Evolutionary conservation across 2,888 invertebrate species (phyloP), one percentile per base, ranked within the genome.

Genomic region (Andrena fulva): DNA sequence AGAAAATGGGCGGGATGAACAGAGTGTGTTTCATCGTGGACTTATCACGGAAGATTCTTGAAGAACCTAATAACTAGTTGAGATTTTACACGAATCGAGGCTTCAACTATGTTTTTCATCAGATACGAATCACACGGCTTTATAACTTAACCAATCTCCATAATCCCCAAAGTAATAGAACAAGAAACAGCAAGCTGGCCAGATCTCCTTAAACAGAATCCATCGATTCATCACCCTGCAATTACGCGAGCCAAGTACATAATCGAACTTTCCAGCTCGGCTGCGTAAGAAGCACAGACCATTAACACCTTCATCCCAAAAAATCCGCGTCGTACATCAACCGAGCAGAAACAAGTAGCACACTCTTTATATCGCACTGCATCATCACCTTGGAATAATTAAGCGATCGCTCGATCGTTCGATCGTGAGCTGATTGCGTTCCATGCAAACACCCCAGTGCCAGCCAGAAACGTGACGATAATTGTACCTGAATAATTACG

Each of bases 391-490:
- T 7, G 29, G 3, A 52, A 50, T 73, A 77, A 77, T 73, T 64
- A 77, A 77, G 73, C 77, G 56, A 73, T 77, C 73, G 16, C 10
- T 16, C 2, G 24, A 27, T 31, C 77, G 16, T n/a, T 16, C 4
- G 20, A 27, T 31, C 8, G 16, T 2, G 10, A 4, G 66, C 16
- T 56, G 56, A 68, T 68, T 33, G 31, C 54, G 42, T 16, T 35
- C 64, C 10, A 33, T 29, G 42, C 72, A 64, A 77, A 72, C 64
- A 48, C 56, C 42, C 20, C 59, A 7, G 8, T 33, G 59, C 59
- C 66, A 66, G 48, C 48, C 31, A 33, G 56, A 48, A 77, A 20
- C 48, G 48, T 16, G 74, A 52, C 66, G 77, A 77, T 77, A 74
- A 66, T 66, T 66, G 42, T 54, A 29, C 52, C 20, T 27, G 60